Conservation (phyloP, 2,888 invertebrate genomes). For the Drosophila mimica region DNA sequence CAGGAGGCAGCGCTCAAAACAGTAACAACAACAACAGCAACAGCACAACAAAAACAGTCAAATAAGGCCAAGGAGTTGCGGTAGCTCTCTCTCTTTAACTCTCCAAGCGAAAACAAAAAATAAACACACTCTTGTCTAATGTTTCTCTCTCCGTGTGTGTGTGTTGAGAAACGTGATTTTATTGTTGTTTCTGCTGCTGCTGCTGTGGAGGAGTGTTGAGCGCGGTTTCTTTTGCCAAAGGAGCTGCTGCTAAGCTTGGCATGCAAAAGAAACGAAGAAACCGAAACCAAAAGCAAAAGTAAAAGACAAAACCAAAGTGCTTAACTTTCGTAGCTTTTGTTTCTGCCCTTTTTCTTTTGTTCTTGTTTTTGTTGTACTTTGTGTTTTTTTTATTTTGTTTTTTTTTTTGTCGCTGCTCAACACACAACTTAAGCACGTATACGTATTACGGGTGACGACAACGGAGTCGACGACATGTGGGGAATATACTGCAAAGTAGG, state of each 20-base stretch:
- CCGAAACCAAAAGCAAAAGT: conserved; percentile 51
- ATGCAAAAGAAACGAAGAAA: conserved; percentile 49
- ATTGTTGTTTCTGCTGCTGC: conserved; percentile 40
- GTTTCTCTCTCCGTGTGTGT: conserved; percentile 22
- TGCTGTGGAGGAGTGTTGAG: conserved; percentile 57
- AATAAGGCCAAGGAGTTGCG: conserved; percentile 69
- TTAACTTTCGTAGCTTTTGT: conserved; percentile 63
- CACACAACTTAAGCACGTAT: conserved; percentile 79
- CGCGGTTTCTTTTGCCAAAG: conserved; percentile 51
- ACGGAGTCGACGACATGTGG: conserved; percentile 63
- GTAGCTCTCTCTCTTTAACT: conserved; percentile 41
- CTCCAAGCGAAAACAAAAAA: conserved; percentile 20
- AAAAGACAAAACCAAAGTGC: conserved; percentile 58
- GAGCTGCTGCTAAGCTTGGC: conserved; percentile 39
- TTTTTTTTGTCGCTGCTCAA: conserved; percentile 47
- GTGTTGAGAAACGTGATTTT: conserved; percentile 38
- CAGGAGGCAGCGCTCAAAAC: conserved; percentile 50
- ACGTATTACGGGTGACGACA: conserved; percentile 52
- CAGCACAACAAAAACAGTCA: conserved; percentile 45
- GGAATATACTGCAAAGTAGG: conserved; percentile 74
- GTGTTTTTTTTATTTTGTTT: conserved; percentile 25
- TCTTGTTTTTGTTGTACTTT: conserved; percentile 35
- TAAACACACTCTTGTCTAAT: conserved; percentile 20
- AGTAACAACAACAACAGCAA: conserved; percentile 45
- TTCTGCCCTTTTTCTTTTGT: conserved; percentile 52